These are phyloP conservation scores for Ctenodactylus gundi DNA, from an alignment of 2,113 vertebrate species.

Conservation along the genomic window DNA sequence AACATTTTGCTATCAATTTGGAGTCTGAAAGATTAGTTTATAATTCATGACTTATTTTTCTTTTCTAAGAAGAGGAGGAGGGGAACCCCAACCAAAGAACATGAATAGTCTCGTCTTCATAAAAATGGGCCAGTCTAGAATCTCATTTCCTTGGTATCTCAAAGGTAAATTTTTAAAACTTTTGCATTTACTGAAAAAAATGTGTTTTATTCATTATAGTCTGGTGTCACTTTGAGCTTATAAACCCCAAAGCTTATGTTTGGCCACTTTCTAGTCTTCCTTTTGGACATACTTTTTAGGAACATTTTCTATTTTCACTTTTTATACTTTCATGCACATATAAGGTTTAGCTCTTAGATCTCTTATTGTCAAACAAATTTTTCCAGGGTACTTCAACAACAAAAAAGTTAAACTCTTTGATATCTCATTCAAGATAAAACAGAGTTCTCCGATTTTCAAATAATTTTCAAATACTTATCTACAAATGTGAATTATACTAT, in stretches of 20 bases:
- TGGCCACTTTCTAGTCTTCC: conserved; percentile 16
- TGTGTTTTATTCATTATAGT: conserved; percentile 47
- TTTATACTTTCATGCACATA: not conserved
- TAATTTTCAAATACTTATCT: not conserved
- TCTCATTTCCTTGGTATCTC: conserved; percentile 14
- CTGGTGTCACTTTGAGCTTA: conserved; percentile 29
- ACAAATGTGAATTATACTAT: not conserved
- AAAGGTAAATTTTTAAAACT: not conserved
- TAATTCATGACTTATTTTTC: conserved; percentile 18
- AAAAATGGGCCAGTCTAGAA: conserved; percentile 20
- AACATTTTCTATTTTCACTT: conserved; percentile 32
- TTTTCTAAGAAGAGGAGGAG: not conserved
- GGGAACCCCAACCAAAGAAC: not conserved
- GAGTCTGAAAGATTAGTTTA: conserved; percentile 2
- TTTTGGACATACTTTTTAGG: not conserved
- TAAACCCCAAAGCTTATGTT: not conserved
- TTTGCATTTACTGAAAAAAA: conserved; percentile 44
- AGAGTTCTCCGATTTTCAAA: conserved; percentile 10
- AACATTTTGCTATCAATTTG: not conserved
- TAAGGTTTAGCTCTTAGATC: conserved; percentile 8
- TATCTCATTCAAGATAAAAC: conserved; percentile 9
- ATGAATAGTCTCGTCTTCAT: conserved; percentile 5
- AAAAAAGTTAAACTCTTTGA: conserved; percentile 15
- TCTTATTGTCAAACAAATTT: conserved; percentile 7
- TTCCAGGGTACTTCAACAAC: conserved; percentile 11